These are phyloP conservation scores for Champsocephalus gunnari DNA, from an alignment of 2,797 vertebrate species.

Conservation along the genomic window DNA sequence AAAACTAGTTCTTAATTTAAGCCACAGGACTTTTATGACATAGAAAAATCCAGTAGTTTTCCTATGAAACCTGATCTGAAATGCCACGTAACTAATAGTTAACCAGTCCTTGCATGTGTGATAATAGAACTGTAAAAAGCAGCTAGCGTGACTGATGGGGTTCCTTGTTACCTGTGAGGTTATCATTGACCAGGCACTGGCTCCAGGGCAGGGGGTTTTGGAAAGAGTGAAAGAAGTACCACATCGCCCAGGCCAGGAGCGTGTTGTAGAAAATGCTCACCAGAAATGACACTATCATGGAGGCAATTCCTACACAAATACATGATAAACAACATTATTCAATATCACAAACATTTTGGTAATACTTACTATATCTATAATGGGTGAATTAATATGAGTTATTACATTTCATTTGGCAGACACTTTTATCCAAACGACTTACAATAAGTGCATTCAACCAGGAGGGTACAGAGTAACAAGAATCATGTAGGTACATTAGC, in stretches of 20 bases:
- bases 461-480: too few relatives aligned
- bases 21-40: background rate
- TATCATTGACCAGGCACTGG: conserved; percentile 84
- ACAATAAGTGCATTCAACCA: too few relatives aligned
- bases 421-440: too few relatives aligned
- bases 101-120: background rate
- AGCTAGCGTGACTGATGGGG: background rate
- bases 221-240: conserved; percentile 94
- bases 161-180: conserved; percentile 83
- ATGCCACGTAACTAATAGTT: background rate
- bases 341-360: too few relatives aligned
- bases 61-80: conserved; percentile 7
- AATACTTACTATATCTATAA: too few relatives aligned
- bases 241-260: conserved; percentile 91
- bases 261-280: conserved; percentile 90
- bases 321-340: background rate
- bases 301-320: conserved; percentile 82
- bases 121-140: background rate
- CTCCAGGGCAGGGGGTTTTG: conserved; percentile 92
- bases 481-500: too few relatives aligned
- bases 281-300: conserved; percentile 84
- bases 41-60: conserved; percentile 17
- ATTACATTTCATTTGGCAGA: too few relatives aligned
- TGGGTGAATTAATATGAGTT: too few relatives aligned
- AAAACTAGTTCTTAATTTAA: too few relatives aligned